Base-by-base conservation (phyloP, 2,888 invertebrate species). In the Cephus pygmeus region DNA sequence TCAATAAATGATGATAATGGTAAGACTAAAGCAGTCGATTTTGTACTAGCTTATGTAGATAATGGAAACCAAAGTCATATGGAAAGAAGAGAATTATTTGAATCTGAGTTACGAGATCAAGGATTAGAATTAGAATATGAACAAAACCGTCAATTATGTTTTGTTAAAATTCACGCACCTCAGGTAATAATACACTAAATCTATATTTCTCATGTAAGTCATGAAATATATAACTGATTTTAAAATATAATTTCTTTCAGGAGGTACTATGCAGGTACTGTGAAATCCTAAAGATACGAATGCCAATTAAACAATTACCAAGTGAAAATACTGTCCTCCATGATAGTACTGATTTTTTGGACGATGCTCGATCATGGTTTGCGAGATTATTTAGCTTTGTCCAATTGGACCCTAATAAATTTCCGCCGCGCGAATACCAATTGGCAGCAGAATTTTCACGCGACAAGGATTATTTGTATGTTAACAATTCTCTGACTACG, bases 101-200 rank as follows among this genome's bases (percentile, higher is more conserved):
- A 92, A 83, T 86, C 83, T 40, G 90, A 92, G 82, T 85, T 92
- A 68, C 81, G 85, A 69, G 90, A 91, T 34, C 92, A 94, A 84
- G 95, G 95, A 34, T 87, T 95, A 1, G 91, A 93, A 77, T 87
- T 95, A 84, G 94, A 95, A 87, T 91, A 92, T 81, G 94, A 95
- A 85, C 93, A 94, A 82, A 93, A 93, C 76, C 93, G 95, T 83
- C 93, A 94, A 73, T 92, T 94, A 82, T 93, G 94, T 87, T 96
- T 95, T 89, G 92, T 95, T 12, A 96, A 96, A 92, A 93, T 97
- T 40, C 95, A 96, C 89, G 96, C 95, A 0, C 95, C 96, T 0
- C 92, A 92, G 83, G 89, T 88, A 85, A 75, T 77, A 71, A 56
- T 69, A 31, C 3, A 73, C 31, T 73, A 34, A 34, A 73, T 40